These are phyloP conservation scores for Lasioglossum figueresi DNA, from an alignment of 2,888 invertebrate species.

Conservation along the genomic window DNA sequence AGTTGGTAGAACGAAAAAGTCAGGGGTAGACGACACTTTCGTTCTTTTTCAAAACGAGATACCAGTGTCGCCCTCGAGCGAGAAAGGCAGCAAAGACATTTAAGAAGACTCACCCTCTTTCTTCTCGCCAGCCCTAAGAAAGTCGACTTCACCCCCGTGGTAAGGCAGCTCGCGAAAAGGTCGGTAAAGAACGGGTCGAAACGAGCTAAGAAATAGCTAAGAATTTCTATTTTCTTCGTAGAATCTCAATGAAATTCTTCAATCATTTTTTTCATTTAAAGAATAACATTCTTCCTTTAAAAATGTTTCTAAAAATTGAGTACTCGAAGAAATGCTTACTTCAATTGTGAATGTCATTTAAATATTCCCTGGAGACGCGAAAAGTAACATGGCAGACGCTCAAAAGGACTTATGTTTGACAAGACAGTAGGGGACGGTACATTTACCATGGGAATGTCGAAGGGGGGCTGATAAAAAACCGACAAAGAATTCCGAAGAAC, in stretches of 20 bases:
- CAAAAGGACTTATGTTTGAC: neutral
- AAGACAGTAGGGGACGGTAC: neutral
- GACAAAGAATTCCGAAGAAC: constrained; percentile 30
- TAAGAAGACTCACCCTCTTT: constrained; percentile 81
- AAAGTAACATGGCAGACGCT: neutral
- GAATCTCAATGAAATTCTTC: neutral
- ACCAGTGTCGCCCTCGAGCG: constrained; percentile 83
- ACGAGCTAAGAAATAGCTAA: constrained; percentile 3
- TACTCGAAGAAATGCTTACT: neutral
- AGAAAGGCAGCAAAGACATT: constrained; percentile 79
- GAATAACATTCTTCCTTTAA: no score
- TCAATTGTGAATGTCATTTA: neutral
- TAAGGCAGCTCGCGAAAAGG: constrained; percentile 79
- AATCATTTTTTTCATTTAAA: neutral
- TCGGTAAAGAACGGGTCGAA: constrained; percentile 76
- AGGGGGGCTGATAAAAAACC: constrained; percentile 9
- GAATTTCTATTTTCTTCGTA: neutral
- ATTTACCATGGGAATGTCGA: constrained; percentile 32
- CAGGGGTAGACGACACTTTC: constrained; percentile 4
- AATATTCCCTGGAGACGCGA: neutral
- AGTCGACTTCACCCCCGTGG: constrained; percentile 75
- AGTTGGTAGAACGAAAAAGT: neutral
- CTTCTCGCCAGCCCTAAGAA: constrained; percentile 81
- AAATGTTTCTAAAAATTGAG: neutral
- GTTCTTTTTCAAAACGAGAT: constrained; percentile 63